Base-by-base conservation (phyloP, 2,888 invertebrate genomes). In the Drosophila longiperda region DNA sequence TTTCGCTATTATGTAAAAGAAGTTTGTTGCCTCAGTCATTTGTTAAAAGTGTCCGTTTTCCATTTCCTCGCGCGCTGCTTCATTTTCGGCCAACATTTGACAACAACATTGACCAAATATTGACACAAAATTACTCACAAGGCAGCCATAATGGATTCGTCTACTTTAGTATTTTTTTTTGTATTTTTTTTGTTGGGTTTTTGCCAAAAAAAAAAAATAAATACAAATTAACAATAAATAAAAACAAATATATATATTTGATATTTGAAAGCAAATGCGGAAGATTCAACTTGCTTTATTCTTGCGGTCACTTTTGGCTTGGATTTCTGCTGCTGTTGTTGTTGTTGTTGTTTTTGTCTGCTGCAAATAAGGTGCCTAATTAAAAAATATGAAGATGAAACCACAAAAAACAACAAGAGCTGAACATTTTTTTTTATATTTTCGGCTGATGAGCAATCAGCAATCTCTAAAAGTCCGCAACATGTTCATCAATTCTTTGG, bases 361-460 rank as follows among this genome's bases (percentile, higher is more conserved):
- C 67, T 82, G 87, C 85, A 85, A 85, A 85, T 88, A 85, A 86
- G 83, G 86, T 74, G 75, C 86, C 90, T 73, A 89, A 86, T 88
- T 88, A 48, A 65, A 55, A 77, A 77, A 42, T 49, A 52, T 49
- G 26, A 74, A 73, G 50, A 54, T n/a, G 26, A 33, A 58, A 58
- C 53, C 49, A 40, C 48, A 72, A 38, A n/a, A 64, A 52, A 33
- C 33, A 69, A 23, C 20, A 66, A 64, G 33, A 62, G 38, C 55
- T 23, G 7, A 49, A 62, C 40, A 15, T 26, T 29, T 20, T 36
- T 32, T 32, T 66, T 54, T 36, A 42, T 36, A 42, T 55, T 42
- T 63, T 38, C 36, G 32, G 50, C 38, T 70, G 66, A 64, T 78
- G 79, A 82, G 74, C 74, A 82, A 80, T 82, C 79, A 71, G 57